Evolutionary conservation across 2,113 vertebrate species (phyloP).

Genomic region (Nannospalax galili): DNA sequence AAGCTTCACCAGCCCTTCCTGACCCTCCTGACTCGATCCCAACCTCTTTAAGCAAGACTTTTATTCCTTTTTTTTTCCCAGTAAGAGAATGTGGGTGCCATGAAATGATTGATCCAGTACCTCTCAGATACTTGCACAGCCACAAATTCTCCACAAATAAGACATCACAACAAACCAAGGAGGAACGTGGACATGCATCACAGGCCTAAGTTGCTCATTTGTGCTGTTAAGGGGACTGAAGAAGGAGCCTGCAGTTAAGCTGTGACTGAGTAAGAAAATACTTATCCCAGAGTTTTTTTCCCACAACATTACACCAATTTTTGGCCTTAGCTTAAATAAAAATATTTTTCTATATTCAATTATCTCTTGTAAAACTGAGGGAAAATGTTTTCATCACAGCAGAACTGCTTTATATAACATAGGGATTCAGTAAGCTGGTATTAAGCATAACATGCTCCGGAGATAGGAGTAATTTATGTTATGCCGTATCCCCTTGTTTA

Average conservation of each 20-base stretch:
- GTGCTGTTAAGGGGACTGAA: background rate
- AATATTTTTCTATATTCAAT: slow-evolving; percentile 33
- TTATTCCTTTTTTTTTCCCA: background rate
- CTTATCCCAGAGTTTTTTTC: background rate
- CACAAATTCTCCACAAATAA: background rate
- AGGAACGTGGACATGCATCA: background rate
- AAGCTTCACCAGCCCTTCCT: background rate
- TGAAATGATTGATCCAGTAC: background rate
- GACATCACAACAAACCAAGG: background rate
- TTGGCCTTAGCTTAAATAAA: slow-evolving; percentile 37
- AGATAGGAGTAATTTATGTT: slow-evolving; percentile 29
- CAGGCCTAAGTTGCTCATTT: background rate
- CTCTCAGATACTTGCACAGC: background rate
- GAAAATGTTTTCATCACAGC: background rate
- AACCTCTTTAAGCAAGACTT: background rate
- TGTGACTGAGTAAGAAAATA: background rate
- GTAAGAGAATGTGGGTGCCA: background rate
- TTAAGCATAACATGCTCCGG: background rate
- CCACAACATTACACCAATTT: background rate
- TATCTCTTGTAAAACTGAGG: background rate
- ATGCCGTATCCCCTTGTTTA: background rate
- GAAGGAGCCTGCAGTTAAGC: background rate
- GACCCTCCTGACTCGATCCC: background rate
- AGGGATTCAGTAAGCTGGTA: background rate
- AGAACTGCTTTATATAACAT: background rate